Base-by-base conservation (phyloP, 2,113 vertebrate genomes). In the Mus pahari region DNA sequence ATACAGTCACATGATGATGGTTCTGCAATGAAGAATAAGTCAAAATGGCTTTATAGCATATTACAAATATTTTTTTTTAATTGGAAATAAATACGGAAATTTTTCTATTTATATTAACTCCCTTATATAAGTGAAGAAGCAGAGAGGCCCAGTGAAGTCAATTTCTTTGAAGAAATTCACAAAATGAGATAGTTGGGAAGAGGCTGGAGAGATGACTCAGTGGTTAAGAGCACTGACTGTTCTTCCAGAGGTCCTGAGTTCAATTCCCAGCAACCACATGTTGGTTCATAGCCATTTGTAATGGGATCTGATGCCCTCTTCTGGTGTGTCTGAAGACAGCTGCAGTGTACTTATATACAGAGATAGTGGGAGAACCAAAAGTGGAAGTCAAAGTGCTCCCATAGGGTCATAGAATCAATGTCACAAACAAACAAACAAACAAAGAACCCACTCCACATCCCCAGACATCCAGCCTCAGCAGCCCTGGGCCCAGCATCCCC, bases 401-500 rank as follows among this genome's bases (percentile, higher is more conserved):
- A 53, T 0, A 42, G 10, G 79, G 14, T 78, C 73, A 45, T 0
- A 87, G 39, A 91, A 17, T 87, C 53, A 75, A 17, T 7, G 55
- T 33, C 19, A 78, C n/a, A 77, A 64, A 50, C 58, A 60, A 60
- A 24, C 58, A 60, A 60, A 62, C 20, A 81, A 81, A 42, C 8
- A 74, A 26, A 66, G 24, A 75, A 45, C 24, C 66, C 5, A 14
- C 39, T 71, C 2, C 0, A 4, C 0, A 53, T 45, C 55, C 12
- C 7, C 20, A 19, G 7, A 7, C 8, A 58, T 33, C 26, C 11
- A 42, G 17, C 26, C 31, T 12, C 12, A 1, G 5, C 45, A 31
- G 0, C 5, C n/a, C 31, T 6, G 20, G 4, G 3, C 1, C 28
- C 11, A 42, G 7, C 7, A 26, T 48, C 0, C 0, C 45, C 5